Evolutionary conservation across 2,888 invertebrate species (phyloP).

Genomic region (Cephus pulcher): DNA sequence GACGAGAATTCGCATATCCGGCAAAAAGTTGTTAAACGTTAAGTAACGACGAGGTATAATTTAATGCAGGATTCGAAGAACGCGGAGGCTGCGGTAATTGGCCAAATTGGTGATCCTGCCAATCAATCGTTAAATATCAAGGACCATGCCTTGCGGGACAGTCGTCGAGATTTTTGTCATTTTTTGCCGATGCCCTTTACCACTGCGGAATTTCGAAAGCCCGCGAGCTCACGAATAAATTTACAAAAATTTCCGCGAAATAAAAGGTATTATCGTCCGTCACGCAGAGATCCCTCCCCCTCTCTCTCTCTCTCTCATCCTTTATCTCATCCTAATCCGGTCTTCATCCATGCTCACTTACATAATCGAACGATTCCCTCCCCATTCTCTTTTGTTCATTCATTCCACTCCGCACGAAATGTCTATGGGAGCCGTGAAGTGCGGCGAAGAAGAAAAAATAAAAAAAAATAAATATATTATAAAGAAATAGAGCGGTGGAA

Average conservation of each 20-base stretch:
- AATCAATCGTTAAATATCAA: conserved; percentile 63
- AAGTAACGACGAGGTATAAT: neutral
- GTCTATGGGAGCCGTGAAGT: neutral
- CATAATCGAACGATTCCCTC: conserved; percentile 34
- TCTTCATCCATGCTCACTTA: conserved; percentile 27
- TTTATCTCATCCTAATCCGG: conserved; percentile 2
- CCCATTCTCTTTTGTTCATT: conserved; percentile 2
- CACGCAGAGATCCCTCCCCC: conserved; percentile 10
- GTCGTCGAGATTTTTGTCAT: conserved; percentile 16
- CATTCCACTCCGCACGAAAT: neutral
- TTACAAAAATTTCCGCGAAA: conserved; percentile 54
- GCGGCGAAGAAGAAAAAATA: neutral
- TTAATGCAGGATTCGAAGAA: conserved; percentile 39
- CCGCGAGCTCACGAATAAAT: conserved; percentile 43
- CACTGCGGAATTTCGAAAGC: neutral
- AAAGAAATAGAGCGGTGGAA: neutral
- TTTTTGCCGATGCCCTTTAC: conserved; percentile 15
- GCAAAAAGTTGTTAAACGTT: neutral
- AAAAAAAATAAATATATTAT: neutral
- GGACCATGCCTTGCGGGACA: conserved; percentile 28
- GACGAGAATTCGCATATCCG: neutral
- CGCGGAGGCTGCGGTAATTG: conserved; percentile 50
- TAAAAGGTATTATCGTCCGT: conserved; percentile 44
- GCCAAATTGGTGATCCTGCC: conserved; percentile 63
- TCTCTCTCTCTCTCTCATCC: neutral